Evolutionary conservation across 2,113 vertebrate genomes (phyloP).

Genomic region (Maylandia zebra): DNA sequence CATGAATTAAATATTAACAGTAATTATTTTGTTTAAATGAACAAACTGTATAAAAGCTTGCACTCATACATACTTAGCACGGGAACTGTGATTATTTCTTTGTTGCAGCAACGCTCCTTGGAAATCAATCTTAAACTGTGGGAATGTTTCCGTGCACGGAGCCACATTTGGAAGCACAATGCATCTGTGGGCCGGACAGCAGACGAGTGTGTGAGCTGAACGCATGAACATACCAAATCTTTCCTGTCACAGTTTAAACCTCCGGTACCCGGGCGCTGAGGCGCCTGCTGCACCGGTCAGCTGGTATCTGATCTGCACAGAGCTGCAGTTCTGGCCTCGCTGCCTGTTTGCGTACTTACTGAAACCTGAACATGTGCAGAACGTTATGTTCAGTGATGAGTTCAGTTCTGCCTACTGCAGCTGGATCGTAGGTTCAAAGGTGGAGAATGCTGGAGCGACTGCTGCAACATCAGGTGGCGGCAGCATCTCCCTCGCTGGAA

Average conservation of each 20-base stretch:
- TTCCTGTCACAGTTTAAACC: rapidly evolving
- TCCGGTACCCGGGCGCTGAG: rapidly evolving
- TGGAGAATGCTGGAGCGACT: not conserved
- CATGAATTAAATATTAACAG: not conserved
- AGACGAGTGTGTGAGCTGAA: not conserved
- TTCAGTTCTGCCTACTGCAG: not conserved
- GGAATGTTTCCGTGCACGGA: not conserved
- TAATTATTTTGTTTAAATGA: not conserved
- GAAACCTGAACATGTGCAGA: not conserved
- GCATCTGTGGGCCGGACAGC: not conserved
- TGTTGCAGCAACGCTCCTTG: not conserved
- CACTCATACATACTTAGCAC: rapidly evolving
- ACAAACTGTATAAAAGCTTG: not conserved
- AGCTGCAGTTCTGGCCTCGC: not conserved
- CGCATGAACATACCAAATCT: not conserved
- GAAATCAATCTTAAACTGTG: not conserved
- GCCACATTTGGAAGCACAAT: not conserved
- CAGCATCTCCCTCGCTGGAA: not conserved
- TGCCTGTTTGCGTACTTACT: not conserved
- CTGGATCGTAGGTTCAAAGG: not conserved
- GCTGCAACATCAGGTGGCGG: rapidly evolving
- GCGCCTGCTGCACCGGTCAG: not conserved
- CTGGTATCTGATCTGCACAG: not conserved
- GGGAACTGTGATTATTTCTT: not conserved
- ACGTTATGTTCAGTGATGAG: not conserved